Conservation (phyloP, 2,888 invertebrate genomes). For the Callinectes sapidus region DNA sequence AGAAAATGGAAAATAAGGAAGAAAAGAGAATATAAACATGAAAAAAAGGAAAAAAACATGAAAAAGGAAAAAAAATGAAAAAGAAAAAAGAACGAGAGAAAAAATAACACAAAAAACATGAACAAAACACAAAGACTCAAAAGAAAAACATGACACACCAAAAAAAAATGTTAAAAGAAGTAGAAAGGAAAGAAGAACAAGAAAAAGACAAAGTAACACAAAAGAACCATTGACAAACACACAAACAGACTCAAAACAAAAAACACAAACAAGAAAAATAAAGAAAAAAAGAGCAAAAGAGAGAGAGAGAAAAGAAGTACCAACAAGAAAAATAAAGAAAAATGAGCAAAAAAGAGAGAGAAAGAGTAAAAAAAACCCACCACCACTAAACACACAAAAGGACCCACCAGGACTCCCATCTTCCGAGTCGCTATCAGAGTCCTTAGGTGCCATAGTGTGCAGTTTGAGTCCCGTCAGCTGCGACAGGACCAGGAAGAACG, state of each 20-base stretch:
- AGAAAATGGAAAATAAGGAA: neutral
- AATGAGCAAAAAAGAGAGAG: too few species aligned
- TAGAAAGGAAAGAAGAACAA: neutral
- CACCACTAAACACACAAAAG: neutral
- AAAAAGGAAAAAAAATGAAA: too few species aligned
- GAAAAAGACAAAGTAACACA: neutral
- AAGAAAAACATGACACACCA: too few species aligned
- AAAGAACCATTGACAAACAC: neutral
- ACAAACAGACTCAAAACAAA: neutral
- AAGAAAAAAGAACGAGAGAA: neutral
- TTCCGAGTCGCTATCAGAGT: constrained; percentile 51
- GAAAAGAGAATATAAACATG: too few species aligned
- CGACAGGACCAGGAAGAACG: constrained; percentile 82
- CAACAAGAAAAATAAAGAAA: too few species aligned
- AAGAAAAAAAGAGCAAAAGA: neutral
- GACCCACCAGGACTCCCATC: constrained; percentile 40
- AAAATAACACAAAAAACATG: too few species aligned
- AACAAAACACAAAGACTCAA: too few species aligned
- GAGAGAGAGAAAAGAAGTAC: neutral
- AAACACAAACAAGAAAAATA: neutral
- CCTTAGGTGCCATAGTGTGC: constrained; percentile 73
- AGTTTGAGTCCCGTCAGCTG: constrained; percentile 74
- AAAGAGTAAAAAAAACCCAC: too few species aligned
- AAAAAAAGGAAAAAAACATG: too few species aligned
- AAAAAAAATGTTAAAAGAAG: too few species aligned